A percentile compares a stretch with the other conserved stretches of the same genome.
These are phyloP conservation scores for Ursus arctos DNA, from an alignment of 2,113 vertebrate species.

Conservation along the genomic window DNA sequence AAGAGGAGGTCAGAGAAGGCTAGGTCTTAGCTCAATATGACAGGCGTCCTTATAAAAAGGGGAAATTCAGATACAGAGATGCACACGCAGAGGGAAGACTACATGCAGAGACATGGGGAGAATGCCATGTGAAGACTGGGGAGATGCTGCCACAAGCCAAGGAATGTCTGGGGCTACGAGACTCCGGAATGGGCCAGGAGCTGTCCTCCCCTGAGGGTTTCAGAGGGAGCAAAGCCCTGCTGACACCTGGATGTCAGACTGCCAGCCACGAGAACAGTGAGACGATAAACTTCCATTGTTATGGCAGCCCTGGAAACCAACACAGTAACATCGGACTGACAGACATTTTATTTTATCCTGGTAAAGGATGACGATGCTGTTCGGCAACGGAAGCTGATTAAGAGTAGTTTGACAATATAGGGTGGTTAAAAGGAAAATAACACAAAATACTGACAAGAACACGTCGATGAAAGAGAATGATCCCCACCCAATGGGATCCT, in stretches of 20 bases:
- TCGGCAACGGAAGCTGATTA: not conserved
- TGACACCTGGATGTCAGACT: not conserved
- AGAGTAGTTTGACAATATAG: not conserved
- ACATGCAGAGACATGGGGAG: not conserved
- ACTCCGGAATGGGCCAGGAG: not conserved
- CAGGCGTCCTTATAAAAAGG: not conserved
- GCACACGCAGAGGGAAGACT: not conserved
- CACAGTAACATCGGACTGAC: not conserved
- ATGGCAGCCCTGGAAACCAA: not conserved
- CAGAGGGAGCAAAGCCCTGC: not conserved
- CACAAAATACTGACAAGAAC: not conserved
- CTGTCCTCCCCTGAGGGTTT: not conserved
- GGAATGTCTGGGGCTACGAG: not conserved
- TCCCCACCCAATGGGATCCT: not conserved
- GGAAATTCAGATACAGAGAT: not conserved
- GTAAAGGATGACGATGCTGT: not conserved
- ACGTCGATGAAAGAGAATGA: not conserved
- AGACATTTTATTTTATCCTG: not conserved
- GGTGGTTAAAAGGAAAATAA: not conserved
- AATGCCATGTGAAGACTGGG: not conserved
- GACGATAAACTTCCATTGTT: fast-evolving
- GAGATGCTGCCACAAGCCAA: not conserved
- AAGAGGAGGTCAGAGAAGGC: not conserved
- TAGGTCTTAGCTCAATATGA: not conserved
- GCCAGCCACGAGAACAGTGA: not conserved